phyloP scores from a whole-genome alignment of 1,140 invertebrate genomes.

The Drosophila athabasca region DNA sequence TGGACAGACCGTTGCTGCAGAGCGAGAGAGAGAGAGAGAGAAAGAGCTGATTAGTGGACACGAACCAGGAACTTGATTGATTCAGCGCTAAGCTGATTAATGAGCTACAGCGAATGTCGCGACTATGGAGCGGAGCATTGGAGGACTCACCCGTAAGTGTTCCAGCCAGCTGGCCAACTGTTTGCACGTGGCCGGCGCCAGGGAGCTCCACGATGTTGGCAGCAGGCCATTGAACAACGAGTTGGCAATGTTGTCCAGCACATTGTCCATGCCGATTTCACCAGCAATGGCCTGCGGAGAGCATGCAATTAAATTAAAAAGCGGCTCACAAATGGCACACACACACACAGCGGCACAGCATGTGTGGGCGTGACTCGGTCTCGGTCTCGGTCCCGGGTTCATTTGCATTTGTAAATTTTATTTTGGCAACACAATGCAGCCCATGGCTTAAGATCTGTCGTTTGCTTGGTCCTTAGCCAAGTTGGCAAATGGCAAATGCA shows the following conservation, averaged over 20 bases:
- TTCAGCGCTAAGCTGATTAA: conserved; percentile 58
- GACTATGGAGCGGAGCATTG: too few species aligned
- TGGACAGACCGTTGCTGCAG: conserved; percentile 71
- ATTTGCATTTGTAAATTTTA: conserved; percentile 80
- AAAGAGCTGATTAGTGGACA: conserved; percentile 57
- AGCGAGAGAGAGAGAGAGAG: conserved; percentile 16
- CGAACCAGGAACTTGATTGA: conserved; percentile 56
- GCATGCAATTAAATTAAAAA: conserved; percentile 81
- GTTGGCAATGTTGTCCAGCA: conserved; percentile 91
- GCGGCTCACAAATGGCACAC: conserved; percentile 34
- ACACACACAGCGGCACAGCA: conserved; percentile 22
- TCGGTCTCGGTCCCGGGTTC: conserved; percentile 5
- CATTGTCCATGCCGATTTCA: conserved; percentile 94
- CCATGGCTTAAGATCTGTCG: conserved; percentile 23
- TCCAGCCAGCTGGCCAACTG: conserved; percentile 93
- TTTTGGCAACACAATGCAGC: conserved; percentile 73
- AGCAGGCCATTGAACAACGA: conserved; percentile 93
- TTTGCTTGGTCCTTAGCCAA: conserved; percentile 70
- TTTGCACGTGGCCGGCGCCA: conserved; percentile 94
- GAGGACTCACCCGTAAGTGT: conserved; percentile 87
- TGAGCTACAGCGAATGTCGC: conserved; percentile 29
- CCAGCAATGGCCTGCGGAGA: conserved; percentile 89
- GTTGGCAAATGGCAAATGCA: conserved; percentile 71
- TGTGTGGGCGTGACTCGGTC: conserved; percentile 53
- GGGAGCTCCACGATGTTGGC: conserved; percentile 90